phyloP scores from a whole-genome alignment of 1,140 invertebrate genomes.

The Coptotermes formosanus region DNA sequence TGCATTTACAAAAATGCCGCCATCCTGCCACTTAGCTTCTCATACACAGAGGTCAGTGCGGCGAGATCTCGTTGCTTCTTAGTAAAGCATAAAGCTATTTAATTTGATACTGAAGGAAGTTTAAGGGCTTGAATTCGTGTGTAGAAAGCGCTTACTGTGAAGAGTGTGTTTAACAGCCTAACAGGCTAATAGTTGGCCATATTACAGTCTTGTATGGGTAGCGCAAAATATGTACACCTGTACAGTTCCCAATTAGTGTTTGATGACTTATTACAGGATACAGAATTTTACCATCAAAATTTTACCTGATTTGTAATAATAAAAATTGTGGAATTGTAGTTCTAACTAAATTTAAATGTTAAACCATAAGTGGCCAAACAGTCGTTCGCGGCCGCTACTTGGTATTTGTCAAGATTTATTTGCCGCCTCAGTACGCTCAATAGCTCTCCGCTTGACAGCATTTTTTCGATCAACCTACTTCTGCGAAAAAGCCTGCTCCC shows the following conservation, averaged over 20 bases:
- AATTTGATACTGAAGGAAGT: background rate
- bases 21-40: background rate
- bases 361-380: too few species aligned
- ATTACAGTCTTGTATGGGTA: background rate
- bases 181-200: background rate
- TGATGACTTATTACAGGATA: background rate
- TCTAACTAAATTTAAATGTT: too few species aligned
- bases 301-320: background rate
- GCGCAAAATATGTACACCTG: background rate
- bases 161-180: background rate
- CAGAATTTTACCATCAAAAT: background rate
- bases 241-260: background rate
- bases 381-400: too few species aligned
- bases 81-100: background rate
- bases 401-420: too few species aligned
- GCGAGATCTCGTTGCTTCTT: background rate
- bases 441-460: too few species aligned
- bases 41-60: background rate
- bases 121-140: background rate
- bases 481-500: too few species aligned
- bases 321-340: too few species aligned
- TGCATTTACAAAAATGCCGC: conserved; percentile 15
- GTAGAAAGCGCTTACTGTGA: background rate
- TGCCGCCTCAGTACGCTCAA: too few species aligned
- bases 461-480: too few species aligned